Percentiles rank a stretch among this genome's conserved stretches.
These are phyloP conservation scores for Paramuricea clavata DNA, from an alignment of 92 coral and sea anemone species.

Conservation along the genomic window DNA sequence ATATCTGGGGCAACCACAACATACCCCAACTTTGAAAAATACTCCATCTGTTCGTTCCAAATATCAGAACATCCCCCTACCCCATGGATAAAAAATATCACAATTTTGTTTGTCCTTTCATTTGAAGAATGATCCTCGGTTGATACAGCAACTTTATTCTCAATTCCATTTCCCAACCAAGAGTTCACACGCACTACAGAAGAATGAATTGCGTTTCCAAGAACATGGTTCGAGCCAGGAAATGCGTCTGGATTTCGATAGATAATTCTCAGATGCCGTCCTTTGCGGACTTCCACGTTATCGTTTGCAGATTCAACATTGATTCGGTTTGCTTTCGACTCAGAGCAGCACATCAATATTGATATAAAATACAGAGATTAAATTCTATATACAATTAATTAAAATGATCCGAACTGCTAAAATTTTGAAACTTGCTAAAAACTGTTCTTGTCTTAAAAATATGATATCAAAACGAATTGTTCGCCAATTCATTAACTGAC, in stretches of 20 bases:
- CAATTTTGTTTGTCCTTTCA: slow-evolving; percentile 70
- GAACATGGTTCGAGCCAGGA: not conserved
- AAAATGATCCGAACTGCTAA: too few relatives aligned
- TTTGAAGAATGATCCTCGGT: slow-evolving; percentile 13
- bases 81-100: slow-evolving; percentile 92
- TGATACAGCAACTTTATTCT: not conserved
- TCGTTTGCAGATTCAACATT: slow-evolving; percentile 73
- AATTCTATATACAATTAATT: not conserved
- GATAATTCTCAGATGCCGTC: slow-evolving; percentile 77
- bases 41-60: slow-evolving; percentile 88
- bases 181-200: not conserved
- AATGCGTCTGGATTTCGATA: slow-evolving; percentile 70
- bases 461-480: too few relatives aligned
- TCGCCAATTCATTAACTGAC: too few relatives aligned
- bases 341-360: slow-evolving; percentile 35
- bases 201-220: not conserved
- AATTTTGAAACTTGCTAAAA: too few relatives aligned
- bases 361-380: not conserved
- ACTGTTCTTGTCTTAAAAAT: too few relatives aligned
- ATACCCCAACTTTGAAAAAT: slow-evolving; percentile 88
- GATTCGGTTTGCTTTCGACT: slow-evolving; percentile 70
- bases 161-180: not conserved
- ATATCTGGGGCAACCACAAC: slow-evolving; percentile 93
- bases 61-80: slow-evolving; percentile 96
- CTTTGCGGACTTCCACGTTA: slow-evolving; percentile 79